Base-by-base conservation (phyloP, 2,888 invertebrate species). In the Athalia rosae region DNA sequence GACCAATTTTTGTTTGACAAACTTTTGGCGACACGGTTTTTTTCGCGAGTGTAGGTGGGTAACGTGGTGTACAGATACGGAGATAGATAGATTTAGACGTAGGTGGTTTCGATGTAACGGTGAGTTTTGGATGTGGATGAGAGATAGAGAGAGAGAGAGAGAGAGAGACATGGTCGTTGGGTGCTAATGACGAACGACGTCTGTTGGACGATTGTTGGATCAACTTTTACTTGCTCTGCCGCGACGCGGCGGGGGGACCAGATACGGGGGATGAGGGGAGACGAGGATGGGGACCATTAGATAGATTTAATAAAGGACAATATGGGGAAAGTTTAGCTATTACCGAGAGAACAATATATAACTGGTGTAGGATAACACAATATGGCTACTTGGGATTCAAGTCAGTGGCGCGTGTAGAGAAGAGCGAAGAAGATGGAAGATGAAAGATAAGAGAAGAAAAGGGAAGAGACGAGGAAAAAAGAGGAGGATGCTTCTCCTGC, bases 301-400 rank as follows among this genome's bases (percentile, higher is more conserved):
- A 71, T 56, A 58, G 71, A 71, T 71, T 71, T 71, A 71, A 71
- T 71, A 71, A 71, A 71, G 71, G 71, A 71, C 71, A 71, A 71
- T 71, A 71, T 71, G 56, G 71, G 71, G 56, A 71, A 71, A 71
- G 71, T 71, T 71, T 58, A 58, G 56, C 71, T 71, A 71, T 71
- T 71, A 71, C 71, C 58, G 43, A 45, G 45, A 43, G 58, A 56
- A 71, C 71, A 71, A 71, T 71, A 71, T 71, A 71, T 71, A 56
- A 58, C 45, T 58, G 71, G 71, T 71, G 71, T 71, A 71, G 71
- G 58, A 71, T 28, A 71, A 71, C 71, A 71, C 71, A 71, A 71
- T 71, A 71, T 71, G 71, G 71, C 71, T 71, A 71, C 71, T 71
- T 71, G 71, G 71, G 71, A 71, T 71, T 71, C 71, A 71, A 71